Conservation (phyloP, 2,888 invertebrate genomes). For the Plebejus melissa region DNA sequence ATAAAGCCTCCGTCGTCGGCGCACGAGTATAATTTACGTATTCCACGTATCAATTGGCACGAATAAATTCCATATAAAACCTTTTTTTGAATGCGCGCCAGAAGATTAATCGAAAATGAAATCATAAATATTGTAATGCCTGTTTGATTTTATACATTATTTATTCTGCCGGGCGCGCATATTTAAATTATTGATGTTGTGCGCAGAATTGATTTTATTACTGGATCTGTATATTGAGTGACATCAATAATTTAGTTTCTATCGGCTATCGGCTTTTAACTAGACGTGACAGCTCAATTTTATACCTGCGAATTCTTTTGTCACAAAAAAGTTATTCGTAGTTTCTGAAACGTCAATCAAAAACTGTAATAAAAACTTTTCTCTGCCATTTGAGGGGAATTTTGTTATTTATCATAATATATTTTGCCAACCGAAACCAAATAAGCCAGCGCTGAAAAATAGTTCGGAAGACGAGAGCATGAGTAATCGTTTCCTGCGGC, state of each 20-base stretch:
- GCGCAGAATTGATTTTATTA: slow-evolving; percentile 6
- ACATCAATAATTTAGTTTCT: slow-evolving; percentile 1
- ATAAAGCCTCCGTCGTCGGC: neutral
- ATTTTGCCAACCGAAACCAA: slow-evolving; percentile 13
- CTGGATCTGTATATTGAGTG: neutral
- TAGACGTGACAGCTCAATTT: neutral
- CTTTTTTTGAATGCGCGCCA: slow-evolving; percentile 17
- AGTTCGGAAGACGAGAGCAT: slow-evolving; percentile 18
- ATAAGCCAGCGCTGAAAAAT: slow-evolving; percentile 13
- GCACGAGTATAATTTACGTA: slow-evolving; percentile 1
- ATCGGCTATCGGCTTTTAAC: neutral
- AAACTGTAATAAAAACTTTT: slow-evolving; percentile 12
- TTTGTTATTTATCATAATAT: slow-evolving; percentile 14
- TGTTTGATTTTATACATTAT: slow-evolving; percentile 19
- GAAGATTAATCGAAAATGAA: slow-evolving; percentile 18
- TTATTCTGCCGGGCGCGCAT: slow-evolving; percentile 3
- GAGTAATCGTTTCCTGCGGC: slow-evolving; percentile 17
- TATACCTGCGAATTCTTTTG: neutral
- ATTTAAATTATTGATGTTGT: slow-evolving; percentile 3
- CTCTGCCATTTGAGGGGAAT: neutral
- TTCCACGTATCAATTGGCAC: slow-evolving; percentile 12
- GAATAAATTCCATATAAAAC: slow-evolving; percentile 13
- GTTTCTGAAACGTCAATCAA: neutral
- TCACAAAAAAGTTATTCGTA: neutral
- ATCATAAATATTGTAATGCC: slow-evolving; percentile 17